These are phyloP conservation scores for Strongylocentrotus purpuratus DNA, from an alignment of 35 echinoderm and acorn worm species.

Conservation along the genomic window DNA sequence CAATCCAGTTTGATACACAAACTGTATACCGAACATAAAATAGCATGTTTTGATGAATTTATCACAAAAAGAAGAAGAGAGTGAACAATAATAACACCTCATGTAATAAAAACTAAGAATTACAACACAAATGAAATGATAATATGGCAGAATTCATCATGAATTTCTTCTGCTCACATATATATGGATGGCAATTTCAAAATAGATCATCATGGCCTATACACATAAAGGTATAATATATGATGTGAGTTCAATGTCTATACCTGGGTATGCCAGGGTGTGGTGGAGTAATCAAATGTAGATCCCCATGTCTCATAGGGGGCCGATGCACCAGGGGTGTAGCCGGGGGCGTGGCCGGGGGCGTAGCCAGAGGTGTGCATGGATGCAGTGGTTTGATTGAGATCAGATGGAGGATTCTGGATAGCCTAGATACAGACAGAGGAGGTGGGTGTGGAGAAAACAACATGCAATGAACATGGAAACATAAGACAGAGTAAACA, in stretches of 20 bases:
- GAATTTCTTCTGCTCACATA: background rate
- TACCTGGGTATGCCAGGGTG: conserved; percentile 44
- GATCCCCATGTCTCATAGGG: conserved; percentile 74
- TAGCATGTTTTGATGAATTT: no score
- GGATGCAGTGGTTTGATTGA: background rate
- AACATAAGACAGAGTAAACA: background rate
- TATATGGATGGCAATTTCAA: background rate
- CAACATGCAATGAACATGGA: background rate
- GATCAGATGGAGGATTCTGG: conserved; percentile 24
- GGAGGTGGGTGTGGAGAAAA: background rate
- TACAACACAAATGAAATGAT: no score
- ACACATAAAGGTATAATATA: background rate
- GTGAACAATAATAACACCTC: no score
- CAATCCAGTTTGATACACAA: no score
- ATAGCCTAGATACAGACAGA: background rate
- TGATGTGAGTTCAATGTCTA: no score
- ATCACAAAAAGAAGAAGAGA: no score
- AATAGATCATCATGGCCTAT: background rate
- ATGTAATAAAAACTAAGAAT: no score
- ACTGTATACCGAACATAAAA: no score
- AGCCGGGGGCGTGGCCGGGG: background rate
- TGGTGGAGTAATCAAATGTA: conserved; percentile 67
- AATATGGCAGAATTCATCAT: background rate
- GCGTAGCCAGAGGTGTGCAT: conserved; percentile 33
- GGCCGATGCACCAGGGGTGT: background rate